A percentile compares a stretch with the other conserved stretches of the same genome.
Evolutionary conservation across 2,113 vertebrate genomes (phyloP).

Genomic region (Bujurquina vittata): DNA sequence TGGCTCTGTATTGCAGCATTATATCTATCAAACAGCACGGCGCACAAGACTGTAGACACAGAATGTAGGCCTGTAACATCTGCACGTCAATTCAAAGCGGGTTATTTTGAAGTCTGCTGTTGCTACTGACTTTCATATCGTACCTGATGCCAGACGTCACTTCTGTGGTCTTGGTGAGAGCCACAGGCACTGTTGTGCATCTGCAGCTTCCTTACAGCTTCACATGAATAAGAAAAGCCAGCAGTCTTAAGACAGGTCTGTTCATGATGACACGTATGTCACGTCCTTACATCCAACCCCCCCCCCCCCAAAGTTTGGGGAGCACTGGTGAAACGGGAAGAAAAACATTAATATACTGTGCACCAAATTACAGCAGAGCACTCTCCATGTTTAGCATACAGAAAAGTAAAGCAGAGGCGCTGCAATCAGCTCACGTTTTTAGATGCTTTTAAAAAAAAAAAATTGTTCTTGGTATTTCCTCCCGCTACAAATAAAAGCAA

Average conservation of each 20-base stretch:
- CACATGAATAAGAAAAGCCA: constrained; percentile 62
- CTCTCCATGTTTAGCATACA: neutral
- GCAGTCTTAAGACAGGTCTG: neutral
- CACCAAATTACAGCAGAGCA: neutral
- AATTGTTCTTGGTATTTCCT: neutral
- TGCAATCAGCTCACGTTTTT: neutral
- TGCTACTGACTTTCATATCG: neutral
- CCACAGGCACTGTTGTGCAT: constrained; percentile 33
- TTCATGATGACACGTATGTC: constrained; percentile 37
- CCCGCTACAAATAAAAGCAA: neutral
- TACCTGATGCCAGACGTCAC: neutral
- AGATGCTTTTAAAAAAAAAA: neutral
- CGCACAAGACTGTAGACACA: neutral
- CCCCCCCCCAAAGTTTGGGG: neutral
- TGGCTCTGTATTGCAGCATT: neutral
- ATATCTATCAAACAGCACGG: neutral
- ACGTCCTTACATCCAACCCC: neutral
- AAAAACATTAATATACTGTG: constrained; percentile 44
- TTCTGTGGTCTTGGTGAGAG: constrained; percentile 11
- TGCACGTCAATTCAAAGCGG: neutral
- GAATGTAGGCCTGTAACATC: neutral
- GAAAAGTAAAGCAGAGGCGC: neutral
- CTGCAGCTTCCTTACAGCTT: neutral
- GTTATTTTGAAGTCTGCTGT: neutral
- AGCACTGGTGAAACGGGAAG: constrained; percentile 9